Conservation (phyloP, 1,140 invertebrate genomes). For the Trachelipus rathkii region DNA sequence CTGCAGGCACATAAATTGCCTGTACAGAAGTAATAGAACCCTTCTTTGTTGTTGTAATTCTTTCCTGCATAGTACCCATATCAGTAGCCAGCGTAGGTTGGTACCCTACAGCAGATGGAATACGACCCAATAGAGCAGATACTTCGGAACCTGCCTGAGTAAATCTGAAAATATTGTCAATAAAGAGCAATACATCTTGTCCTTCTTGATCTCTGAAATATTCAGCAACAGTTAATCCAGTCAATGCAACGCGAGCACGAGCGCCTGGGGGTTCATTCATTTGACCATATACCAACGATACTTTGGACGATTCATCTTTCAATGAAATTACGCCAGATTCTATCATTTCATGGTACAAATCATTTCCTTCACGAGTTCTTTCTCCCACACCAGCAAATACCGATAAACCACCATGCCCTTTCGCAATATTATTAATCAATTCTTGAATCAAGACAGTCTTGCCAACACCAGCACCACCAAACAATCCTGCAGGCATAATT, state of each 20-base stretch:
- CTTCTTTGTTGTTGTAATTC: constrained; percentile 63
- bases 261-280: constrained; percentile 99
- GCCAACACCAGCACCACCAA: constrained; percentile 97
- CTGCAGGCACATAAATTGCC: constrained; percentile 64
- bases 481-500: constrained; percentile 65
- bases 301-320: constrained; percentile 64
- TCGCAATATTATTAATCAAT: constrained; percentile 99
- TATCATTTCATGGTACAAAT: constrained; percentile 99
- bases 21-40: constrained; percentile 64
- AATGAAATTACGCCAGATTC: constrained; percentile 67
- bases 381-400: constrained; percentile 99
- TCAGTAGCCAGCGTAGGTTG: constrained; percentile 62
- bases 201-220: constrained; percentile 99
- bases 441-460: constrained; percentile 99
- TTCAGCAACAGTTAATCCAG: constrained; percentile 86
- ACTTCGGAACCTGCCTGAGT: constrained; percentile 97
- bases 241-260: constrained; percentile 94
- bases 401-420: constrained; percentile 99
- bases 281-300: constrained; percentile 95
- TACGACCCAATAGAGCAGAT: constrained; percentile 58
- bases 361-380: constrained; percentile 97
- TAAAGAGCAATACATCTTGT: constrained; percentile 98
- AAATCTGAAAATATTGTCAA: constrained; percentile 99
- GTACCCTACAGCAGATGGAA: constrained; percentile 63
- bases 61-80: constrained; percentile 64